Evolutionary conservation across 2,797 vertebrate species (phyloP).

Genomic region (Rhynchotus rufescens): DNA sequence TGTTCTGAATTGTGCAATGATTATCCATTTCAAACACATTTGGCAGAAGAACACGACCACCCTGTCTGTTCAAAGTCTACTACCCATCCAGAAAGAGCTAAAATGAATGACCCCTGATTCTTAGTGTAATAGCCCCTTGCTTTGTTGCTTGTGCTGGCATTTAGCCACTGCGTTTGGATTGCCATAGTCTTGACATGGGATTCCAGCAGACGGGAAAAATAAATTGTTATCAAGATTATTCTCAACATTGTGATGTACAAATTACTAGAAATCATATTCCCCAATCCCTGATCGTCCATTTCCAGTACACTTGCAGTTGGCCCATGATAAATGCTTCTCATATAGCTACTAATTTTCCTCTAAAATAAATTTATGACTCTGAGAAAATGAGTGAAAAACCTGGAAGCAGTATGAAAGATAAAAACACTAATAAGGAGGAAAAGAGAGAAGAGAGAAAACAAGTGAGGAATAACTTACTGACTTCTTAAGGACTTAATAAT

Average conservation of each 20-base stretch:
- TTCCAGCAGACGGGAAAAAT: not conserved
- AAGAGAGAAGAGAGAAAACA: not conserved
- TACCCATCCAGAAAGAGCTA: not conserved
- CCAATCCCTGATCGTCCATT: not conserved
- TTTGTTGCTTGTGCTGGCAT: slow-evolving; percentile 35
- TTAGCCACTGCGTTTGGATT: not conserved
- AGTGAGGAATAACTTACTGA: not conserved
- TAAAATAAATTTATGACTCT: not conserved
- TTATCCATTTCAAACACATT: slow-evolving; percentile 25
- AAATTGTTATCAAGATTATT: slow-evolving; percentile 3
- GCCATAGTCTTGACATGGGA: not conserved
- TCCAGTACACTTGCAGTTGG: not conserved
- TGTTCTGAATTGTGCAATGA: not conserved
- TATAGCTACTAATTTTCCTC: not conserved
- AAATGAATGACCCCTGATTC: slow-evolving; percentile 6
- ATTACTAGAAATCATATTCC: not conserved
- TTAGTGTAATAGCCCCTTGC: not conserved
- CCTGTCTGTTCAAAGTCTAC: slow-evolving; percentile 5
- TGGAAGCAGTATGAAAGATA: not conserved
- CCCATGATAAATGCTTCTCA: not conserved
- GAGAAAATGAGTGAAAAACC: not conserved
- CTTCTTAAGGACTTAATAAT: not conserved
- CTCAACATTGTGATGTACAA: not conserved
- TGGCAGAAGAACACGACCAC: slow-evolving; percentile 54
- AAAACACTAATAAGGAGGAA: not conserved